Percentiles rank a stretch among this genome's conserved stretches.
Evolutionary conservation across 2,113 vertebrate species (phyloP).

Genomic region (Asarcornis scutulata): DNA sequence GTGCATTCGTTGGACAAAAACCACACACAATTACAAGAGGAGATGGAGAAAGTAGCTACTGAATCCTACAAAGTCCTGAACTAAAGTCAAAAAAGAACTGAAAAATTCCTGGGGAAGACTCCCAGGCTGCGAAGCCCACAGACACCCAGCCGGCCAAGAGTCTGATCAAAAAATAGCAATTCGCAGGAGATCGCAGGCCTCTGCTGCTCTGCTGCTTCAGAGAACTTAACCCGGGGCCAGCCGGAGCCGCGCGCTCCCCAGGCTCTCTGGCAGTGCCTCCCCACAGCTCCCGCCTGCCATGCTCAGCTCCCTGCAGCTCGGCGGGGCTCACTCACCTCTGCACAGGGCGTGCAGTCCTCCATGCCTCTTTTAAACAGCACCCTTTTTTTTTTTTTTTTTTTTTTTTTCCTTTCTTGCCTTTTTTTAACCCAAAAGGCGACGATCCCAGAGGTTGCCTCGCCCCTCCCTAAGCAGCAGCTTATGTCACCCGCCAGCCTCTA

Average conservation of each 20-base stretch:
- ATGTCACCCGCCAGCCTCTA: background rate
- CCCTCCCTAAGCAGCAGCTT: background rate
- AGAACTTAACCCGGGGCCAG: background rate
- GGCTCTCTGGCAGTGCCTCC: background rate
- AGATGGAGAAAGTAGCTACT: background rate
- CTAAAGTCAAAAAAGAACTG: background rate
- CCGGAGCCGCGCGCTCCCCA: background rate
- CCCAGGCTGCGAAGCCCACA: background rate
- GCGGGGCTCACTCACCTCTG: constrained; percentile 62
- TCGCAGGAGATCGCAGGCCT: background rate
- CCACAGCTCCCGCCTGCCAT: background rate
- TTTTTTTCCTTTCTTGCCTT: background rate
- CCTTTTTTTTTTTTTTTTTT: background rate
- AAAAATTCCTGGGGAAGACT: background rate
- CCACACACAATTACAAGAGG: background rate
- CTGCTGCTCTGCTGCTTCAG: background rate
- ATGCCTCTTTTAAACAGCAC: constrained; percentile 59
- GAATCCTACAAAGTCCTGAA: constrained; percentile 1
- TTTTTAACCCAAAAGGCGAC: background rate
- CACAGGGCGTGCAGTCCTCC: constrained; percentile 39
- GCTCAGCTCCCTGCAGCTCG: background rate
- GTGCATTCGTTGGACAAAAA: background rate
- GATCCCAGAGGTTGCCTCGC: constrained; percentile 1
- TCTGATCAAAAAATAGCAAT: background rate
- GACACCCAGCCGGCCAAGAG: background rate